Percentiles rank a stretch among this genome's conserved stretches.
phyloP scores from a whole-genome alignment of 2,113 vertebrate species.

The Chlorodrepanis virens region DNA sequence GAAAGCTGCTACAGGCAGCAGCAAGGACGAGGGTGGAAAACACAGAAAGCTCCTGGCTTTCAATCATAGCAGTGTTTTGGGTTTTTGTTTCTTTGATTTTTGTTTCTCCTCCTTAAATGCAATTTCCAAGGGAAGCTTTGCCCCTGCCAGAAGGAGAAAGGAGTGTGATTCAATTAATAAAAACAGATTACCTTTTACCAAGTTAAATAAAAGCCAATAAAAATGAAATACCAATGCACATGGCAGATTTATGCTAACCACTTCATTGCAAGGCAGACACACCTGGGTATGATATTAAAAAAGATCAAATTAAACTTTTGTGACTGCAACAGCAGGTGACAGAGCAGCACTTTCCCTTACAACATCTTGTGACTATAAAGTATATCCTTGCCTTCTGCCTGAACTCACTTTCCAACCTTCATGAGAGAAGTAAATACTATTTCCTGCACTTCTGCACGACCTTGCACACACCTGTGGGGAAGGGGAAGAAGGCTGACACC shows the following conservation, averaged over 20 bases:
- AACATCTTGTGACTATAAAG: neutral
- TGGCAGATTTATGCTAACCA: slow-evolving; percentile 62
- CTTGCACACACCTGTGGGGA: neutral
- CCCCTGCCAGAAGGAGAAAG: neutral
- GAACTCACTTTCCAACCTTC: neutral
- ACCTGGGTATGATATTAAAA: slow-evolving; percentile 64
- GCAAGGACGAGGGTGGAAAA: neutral
- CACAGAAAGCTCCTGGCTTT: neutral
- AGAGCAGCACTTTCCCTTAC: neutral
- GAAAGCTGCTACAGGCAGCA: neutral
- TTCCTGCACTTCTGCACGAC: neutral
- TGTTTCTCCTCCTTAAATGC: fast-evolving
- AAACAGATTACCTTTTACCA: slow-evolving; percentile 67
- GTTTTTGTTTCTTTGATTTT: neutral
- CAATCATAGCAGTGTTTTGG: fast-evolving
- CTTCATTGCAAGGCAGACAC: slow-evolving; percentile 36
- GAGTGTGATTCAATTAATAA: slow-evolving; percentile 60
- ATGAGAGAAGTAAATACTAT: neutral
- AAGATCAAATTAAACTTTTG: slow-evolving; percentile 69
- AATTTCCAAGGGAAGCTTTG: neutral
- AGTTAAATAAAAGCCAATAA: slow-evolving; percentile 71
- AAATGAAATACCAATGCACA: slow-evolving; percentile 32
- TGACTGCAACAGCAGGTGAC: slow-evolving; percentile 33
- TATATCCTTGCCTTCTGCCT: neutral
- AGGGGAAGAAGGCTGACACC: neutral